Conservation (phyloP, 2,888 invertebrate genomes). For the Chironomus tentans region DNA sequence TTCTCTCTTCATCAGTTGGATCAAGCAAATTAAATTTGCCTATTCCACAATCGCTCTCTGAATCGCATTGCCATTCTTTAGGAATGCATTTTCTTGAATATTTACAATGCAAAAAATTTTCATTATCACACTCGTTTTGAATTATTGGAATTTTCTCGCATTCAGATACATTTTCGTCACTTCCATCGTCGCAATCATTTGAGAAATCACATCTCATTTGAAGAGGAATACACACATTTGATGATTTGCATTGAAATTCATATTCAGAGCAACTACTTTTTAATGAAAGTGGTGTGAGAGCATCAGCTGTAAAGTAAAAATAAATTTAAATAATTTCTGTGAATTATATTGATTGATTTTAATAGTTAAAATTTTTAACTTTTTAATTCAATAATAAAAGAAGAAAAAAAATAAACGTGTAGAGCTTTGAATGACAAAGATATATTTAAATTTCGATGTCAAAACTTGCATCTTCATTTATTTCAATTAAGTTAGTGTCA, state of each 20-base stretch:
- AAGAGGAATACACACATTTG: constrained; percentile 51
- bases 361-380: too few species aligned
- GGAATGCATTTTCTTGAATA: constrained; percentile 19
- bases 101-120: constrained; percentile 18
- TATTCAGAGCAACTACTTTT: constrained; percentile 30
- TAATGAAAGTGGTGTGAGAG: too few species aligned
- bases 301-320: too few species aligned
- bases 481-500: constrained; percentile 14
- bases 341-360: too few species aligned
- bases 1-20: constrained; percentile 62
- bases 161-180: constrained; percentile 47
- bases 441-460: neutral
- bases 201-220: constrained; percentile 51
- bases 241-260: constrained; percentile 43
- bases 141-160: constrained; percentile 40
- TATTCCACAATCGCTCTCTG: constrained; percentile 62
- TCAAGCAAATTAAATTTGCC: constrained; percentile 54
- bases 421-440: too few species aligned
- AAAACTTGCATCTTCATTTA: constrained; percentile 5
- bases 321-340: too few species aligned
- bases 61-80: constrained; percentile 52
- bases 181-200: constrained; percentile 51
- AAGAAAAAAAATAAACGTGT: too few species aligned
- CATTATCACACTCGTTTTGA: constrained; percentile 22
- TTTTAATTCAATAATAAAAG: too few species aligned